These are phyloP conservation scores for Pemphigus obesinymphae DNA, from an alignment of 1,140 invertebrate species.

Conservation along the genomic window DNA sequence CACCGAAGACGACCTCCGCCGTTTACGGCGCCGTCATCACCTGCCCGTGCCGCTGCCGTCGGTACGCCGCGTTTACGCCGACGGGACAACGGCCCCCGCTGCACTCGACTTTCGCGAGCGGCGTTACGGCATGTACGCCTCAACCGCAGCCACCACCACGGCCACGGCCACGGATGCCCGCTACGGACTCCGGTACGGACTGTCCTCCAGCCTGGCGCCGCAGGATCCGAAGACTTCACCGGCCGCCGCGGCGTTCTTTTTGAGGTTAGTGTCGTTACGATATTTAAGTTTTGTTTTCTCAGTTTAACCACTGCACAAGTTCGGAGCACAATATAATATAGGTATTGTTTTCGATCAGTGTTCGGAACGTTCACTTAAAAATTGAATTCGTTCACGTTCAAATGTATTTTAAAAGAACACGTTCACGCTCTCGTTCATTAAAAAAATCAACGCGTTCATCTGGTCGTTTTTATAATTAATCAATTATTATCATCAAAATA, in stretches of 20 bases:
- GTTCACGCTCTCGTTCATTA: no score
- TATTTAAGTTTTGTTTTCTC: no score
- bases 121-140: conserved; percentile 34
- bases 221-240: conserved; percentile 20
- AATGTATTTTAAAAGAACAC: no score
- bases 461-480: no score
- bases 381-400: no score
- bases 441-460: no score
- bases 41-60: neutral
- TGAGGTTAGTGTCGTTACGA: conserved; percentile 8
- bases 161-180: neutral
- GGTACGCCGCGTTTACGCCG: neutral
- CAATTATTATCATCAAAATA: no score
- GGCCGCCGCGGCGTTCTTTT: conserved; percentile 20
- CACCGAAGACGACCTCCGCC: neutral
- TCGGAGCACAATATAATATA: no score
- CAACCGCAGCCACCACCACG: no score
- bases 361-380: no score
- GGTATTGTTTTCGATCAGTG: no score
- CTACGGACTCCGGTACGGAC: conserved; percentile 20
- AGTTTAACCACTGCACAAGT: no score
- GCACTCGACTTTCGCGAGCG: neutral
- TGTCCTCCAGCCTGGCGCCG: neutral
- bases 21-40: neutral
- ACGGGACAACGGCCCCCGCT: neutral